Conservation (phyloP, 2,888 invertebrate species). For the Uloborus plumipes region DNA sequence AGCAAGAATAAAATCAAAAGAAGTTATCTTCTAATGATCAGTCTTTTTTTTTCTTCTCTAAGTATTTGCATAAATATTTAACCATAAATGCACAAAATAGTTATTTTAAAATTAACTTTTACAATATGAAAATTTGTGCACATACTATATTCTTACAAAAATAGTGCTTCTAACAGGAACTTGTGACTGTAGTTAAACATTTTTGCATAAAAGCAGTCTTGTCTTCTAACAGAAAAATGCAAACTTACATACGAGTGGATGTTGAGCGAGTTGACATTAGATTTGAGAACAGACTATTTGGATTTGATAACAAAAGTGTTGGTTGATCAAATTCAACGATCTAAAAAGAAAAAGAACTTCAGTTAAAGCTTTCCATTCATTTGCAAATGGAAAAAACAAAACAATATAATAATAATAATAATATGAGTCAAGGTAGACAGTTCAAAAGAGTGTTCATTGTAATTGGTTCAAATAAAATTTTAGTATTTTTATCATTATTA, state of each 20-base stretch:
- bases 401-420: no score
- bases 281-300: conserved; percentile 73
- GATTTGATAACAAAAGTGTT: conserved; percentile 71
- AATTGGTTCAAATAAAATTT: no score
- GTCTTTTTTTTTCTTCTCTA: no score
- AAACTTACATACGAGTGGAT: background rate
- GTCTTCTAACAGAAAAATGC: no score
- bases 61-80: no score
- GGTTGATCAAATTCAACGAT: conserved; percentile 74
- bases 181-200: background rate
- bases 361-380: background rate
- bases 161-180: conserved; percentile 1
- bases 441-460: no score
- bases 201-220: background rate
- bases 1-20: no score
- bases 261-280: conserved; percentile 70
- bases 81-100: no score
- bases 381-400: background rate
- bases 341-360: conserved; percentile 56
- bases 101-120: no score
- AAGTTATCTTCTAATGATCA: no score
- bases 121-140: background rate
- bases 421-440: no score
- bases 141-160: background rate
- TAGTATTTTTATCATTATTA: no score